phyloP scores from a whole-genome alignment of 2,113 vertebrate species.

The Tychaedon coryphoeus region DNA sequence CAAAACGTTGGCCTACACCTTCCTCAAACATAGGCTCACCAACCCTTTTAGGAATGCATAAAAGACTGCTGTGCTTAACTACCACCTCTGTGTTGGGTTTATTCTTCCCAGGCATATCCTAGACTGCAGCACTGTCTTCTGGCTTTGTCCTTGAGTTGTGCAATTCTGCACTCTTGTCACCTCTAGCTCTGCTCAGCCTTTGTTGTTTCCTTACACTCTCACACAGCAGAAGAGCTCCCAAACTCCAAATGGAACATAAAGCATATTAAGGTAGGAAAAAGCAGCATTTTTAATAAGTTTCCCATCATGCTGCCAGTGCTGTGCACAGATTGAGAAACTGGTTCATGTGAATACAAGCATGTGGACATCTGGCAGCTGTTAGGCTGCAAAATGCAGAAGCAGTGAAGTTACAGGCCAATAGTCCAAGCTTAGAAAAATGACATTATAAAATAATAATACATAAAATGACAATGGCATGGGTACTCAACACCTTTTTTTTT shows the following conservation, averaged over 20 bases:
- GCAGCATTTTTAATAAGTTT: neutral
- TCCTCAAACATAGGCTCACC: neutral
- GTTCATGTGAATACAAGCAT: neutral
- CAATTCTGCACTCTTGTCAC: neutral
- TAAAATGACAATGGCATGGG: neutral
- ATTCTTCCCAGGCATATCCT: neutral
- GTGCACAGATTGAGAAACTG: neutral
- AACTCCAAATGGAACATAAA: neutral
- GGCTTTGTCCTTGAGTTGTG: neutral
- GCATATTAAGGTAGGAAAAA: neutral
- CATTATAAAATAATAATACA: neutral
- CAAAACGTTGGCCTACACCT: neutral
- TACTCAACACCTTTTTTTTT: neutral
- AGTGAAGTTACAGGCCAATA: neutral
- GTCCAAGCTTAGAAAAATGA: neutral
- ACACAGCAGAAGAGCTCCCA: neutral
- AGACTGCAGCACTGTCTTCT: neutral
- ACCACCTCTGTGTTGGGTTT: neutral
- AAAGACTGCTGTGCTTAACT: neutral
- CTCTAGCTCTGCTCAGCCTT: neutral
- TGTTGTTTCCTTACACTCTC: accelerated
- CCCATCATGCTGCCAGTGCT: neutral
- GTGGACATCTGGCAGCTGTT: neutral
- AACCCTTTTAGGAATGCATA: neutral
- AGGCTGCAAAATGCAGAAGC: neutral